Evolutionary conservation across 2,113 vertebrate genomes (phyloP), one percentile per base, ranked within the genome.

Genomic region (Empidonax alnorum): DNA sequence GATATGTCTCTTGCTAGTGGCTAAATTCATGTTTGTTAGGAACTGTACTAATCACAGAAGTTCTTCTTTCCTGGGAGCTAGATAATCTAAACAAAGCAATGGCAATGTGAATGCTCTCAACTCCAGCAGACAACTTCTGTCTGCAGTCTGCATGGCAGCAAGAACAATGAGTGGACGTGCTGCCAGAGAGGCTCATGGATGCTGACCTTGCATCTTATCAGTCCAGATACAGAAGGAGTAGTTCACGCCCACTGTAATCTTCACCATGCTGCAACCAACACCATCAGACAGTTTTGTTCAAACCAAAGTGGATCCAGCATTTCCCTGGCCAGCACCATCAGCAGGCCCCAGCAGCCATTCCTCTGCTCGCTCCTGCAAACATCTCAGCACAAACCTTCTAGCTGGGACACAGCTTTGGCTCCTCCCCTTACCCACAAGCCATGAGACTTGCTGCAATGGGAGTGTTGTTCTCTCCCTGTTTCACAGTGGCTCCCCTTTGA

Each of bases 401-500:
- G 22, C 23, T 50, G 42, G 65, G 65, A 30, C 7, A 9, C 37
- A 80, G 20, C 27, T 86, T 62, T 6, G 5, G 55, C 79, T 78
- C 44, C 24, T 58, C 35, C n/a, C 0, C 39, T 78, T 50, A 69
- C 55, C 63, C 82, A 49, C 21, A 63, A 73, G 58, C 47, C 41
- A 12, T 11, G 30, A 83, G 75, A 59, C 35, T 73, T n/a, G n/a
- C 82, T 91, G 76, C 84, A 62, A 65, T 16, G 23, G 86, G 33
- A 80, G 53, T 1, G 0, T 90, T 88, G 79, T 88, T 95, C 91
- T 66, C 14, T 14, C 80, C 69, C 56, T 20, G 9, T 93, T 96
- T 92, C 87, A 52, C 56, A 37, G 85, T 77, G 82, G 67, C 72
- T 96, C 47, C 73, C 35, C 88, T 97, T 97, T 96, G 93, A 96